Evolutionary conservation across 2,888 invertebrate species (phyloP).

Genomic region (Volucella zonaria): DNA sequence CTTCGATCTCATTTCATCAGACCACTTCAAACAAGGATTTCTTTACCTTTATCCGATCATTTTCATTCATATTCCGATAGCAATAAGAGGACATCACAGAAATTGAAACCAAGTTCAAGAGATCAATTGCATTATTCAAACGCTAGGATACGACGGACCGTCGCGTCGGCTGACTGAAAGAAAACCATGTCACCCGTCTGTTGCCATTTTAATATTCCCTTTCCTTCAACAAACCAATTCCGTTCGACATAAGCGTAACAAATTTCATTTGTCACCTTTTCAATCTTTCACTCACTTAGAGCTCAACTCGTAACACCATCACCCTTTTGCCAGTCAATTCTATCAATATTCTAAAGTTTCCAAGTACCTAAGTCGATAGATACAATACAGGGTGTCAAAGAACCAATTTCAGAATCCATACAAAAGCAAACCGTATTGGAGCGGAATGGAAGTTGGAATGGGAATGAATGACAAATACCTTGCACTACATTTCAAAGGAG

Average conservation of each 20-base stretch:
- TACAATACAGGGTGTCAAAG: background rate
- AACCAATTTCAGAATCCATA: slow-evolving; percentile 67
- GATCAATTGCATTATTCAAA: slow-evolving; percentile 53
- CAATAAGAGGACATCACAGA: background rate
- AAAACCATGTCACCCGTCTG: background rate
- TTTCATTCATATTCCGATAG: background rate
- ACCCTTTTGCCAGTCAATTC: slow-evolving; percentile 38
- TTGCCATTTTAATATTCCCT: slow-evolving; percentile 20
- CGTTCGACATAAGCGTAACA: slow-evolving; percentile 51
- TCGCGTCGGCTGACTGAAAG: background rate
- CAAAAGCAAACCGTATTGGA: slow-evolving; percentile 28
- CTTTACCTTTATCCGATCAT: slow-evolving; percentile 33
- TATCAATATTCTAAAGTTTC: slow-evolving; percentile 38
- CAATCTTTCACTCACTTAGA: slow-evolving; percentile 62
- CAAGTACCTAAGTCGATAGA: background rate
- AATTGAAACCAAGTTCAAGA: slow-evolving; percentile 63
- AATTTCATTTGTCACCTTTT: slow-evolving; percentile 63
- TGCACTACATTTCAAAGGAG: slow-evolving; percentile 48
- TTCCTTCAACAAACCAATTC: slow-evolving; percentile 41
- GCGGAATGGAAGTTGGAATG: slow-evolving; percentile 23
- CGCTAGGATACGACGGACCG: background rate
- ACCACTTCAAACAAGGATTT: background rate
- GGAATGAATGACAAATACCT: slow-evolving; percentile 54
- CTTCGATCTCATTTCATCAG: slow-evolving; percentile 19
- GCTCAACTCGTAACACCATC: slow-evolving; percentile 56